Percentiles rank a stretch among this genome's conserved stretches.
Conservation (phyloP, 2,113 vertebrate species). For the Formicarius rufipectus region DNA sequence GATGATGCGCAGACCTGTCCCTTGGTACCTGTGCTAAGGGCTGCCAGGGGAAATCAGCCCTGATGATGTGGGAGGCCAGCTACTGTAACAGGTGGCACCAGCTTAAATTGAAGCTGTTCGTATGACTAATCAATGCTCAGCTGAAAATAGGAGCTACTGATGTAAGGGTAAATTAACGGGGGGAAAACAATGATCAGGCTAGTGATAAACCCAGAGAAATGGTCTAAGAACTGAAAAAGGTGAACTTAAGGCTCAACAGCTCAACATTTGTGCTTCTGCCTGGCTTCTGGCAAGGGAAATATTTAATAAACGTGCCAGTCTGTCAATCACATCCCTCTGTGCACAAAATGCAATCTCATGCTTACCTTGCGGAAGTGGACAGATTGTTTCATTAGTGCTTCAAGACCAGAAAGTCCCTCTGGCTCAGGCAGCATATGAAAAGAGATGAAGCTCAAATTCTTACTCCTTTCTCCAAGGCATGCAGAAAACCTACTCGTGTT, state of each 20-base stretch:
- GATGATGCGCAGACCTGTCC: neutral
- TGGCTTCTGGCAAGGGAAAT: neutral
- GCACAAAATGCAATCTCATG: neutral
- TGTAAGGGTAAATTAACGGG: neutral
- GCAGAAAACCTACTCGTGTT: neutral
- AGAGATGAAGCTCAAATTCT: neutral
- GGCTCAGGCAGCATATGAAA: neutral
- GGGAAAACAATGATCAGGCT: neutral
- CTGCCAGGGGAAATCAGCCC: neutral
- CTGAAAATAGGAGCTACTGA: neutral
- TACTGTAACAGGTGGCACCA: neutral
- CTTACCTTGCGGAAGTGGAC: neutral
- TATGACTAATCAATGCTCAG: neutral
- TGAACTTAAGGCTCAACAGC: neutral
- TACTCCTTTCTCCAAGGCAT: neutral
- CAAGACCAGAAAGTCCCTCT: slow-evolving; percentile 9
- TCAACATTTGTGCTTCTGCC: neutral
- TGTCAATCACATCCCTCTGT: neutral
- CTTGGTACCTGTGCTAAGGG: no score
- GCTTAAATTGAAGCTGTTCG: neutral
- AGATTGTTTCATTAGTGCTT: slow-evolving; percentile 28
- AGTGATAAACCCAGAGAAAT: neutral
- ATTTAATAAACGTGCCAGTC: neutral
- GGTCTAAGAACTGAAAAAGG: neutral
- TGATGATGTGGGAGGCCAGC: neutral